phyloP scores from a whole-genome alignment of 1,140 invertebrate species.

The Dufourea novaeangliae region DNA sequence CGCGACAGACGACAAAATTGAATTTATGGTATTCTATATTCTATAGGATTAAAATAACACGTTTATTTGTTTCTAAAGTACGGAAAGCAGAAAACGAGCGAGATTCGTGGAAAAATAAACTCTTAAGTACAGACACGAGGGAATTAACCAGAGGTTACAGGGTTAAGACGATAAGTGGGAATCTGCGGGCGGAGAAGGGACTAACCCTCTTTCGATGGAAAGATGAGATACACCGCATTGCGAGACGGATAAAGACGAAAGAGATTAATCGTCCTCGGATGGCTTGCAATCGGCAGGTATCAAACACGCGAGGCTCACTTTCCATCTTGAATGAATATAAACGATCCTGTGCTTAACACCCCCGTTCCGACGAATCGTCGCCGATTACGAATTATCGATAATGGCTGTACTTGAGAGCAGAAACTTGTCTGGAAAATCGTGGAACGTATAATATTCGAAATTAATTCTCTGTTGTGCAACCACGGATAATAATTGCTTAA shows the following conservation, averaged over 20 bases:
- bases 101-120: background rate
- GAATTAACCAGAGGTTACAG: constrained; percentile 44
- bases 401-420: background rate
- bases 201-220: constrained; percentile 36
- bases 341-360: constrained; percentile 17
- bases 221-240: constrained; percentile 34
- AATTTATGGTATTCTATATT: no score
- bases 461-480: background rate
- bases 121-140: background rate
- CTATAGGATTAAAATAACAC: no score
- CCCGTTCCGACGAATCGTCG: background rate
- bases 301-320: constrained; percentile 11
- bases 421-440: constrained; percentile 4
- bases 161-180: constrained; percentile 39
- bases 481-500: constrained; percentile 21
- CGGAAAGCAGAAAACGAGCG: background rate
- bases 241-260: constrained; percentile 35
- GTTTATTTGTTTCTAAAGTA: no score
- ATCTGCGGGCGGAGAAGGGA: background rate
- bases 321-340: constrained; percentile 34
- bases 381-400: constrained; percentile 28
- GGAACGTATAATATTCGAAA: background rate
- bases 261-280: constrained; percentile 31
- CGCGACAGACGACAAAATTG: no score
- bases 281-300: constrained; percentile 38